Evolutionary conservation across 2,797 vertebrate species (phyloP), one percentile per base, ranked within the genome.

Genomic region (Rhinatrema bivittatum): DNA sequence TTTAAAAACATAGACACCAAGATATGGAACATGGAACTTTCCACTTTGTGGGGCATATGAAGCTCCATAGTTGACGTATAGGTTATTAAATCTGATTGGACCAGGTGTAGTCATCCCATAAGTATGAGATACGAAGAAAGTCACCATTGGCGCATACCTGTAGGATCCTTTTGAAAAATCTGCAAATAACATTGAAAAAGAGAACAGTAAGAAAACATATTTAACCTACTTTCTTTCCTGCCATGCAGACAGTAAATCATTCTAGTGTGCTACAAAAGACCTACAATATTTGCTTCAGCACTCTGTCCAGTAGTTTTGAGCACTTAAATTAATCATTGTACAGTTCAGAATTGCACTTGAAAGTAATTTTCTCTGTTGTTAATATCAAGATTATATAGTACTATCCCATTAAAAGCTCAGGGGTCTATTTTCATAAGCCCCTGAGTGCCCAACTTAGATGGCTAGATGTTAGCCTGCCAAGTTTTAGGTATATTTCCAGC

Each of bases 161-260:
- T 86, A 87, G 10, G 82, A 81, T 32, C 84, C 84, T 68, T 79
- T 83, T n/a, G 84, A 79, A 64, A 84, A 88, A 72, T 86, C 86
- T 88, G 72, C 30, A 56, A 42, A 36, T 10, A 13, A 32, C 62
- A n/a, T n/a, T n/a, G n/a, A 13, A 37, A 48, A 48, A 63, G 5
- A 17, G 39, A 7, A 36, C 20, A 16, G 36, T 29, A 5, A 36
- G n/a, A n/a, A n/a, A n/a, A n/a, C n/a, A n/a, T n/a, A n/a, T n/a
- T n/a, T n/a, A n/a, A n/a, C n/a, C n/a, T n/a, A n/a, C n/a, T n/a
- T n/a, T n/a, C n/a, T n/a, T n/a, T n/a, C n/a, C n/a, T n/a, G n/a
- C n/a, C n/a, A n/a, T n/a, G n/a, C n/a, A n/a, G n/a, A n/a, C n/a
- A n/a, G n/a, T n/a, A n/a, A n/a, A n/a, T n/a, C n/a, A n/a, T n/a